Base-by-base conservation (phyloP, 2,888 invertebrate species). In the Harpalus rubripes region DNA sequence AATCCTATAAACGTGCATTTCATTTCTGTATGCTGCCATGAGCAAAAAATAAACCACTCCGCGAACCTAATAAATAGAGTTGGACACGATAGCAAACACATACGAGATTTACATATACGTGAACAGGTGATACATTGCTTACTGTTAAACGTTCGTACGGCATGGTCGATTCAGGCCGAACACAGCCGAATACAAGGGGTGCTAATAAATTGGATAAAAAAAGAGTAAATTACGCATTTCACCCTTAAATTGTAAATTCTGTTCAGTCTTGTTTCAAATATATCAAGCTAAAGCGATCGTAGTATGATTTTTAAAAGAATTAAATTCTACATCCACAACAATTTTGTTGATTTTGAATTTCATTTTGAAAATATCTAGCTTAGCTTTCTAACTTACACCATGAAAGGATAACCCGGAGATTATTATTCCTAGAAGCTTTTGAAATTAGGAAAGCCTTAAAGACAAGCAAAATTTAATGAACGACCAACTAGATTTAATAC, bases 41-140 rank as follows among this genome's bases (percentile, higher is more conserved):
- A 65, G 65, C 63, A 84, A 84, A 84, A 84, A 76, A 78, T 84
- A 78, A 78, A 84, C 63, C 44, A 65, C 84, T 84, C 78, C 52
- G 84, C 58, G 44, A 18, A 78, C 78, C 78, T 78, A 84, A 84
- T 84, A 84, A 76, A 76, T 84, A 84, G 83, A 83, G 83, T 83
- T 61, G 68, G 56, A 84, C 84, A 84, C 61, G 84, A 44, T 72
- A 78, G 84, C 63, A 56, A 84, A 84, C 61, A 84, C 76, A 84
- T 84, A 84, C 61, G 63, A 63, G 84, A 84, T 84, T 76, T 84
- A 65, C 76, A 84, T 76, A 78, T 63, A 76, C 78, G 84, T 52
- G 56, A 61, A 78, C 78, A 78, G 52, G 84, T 59, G 63, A 84
- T 84, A 78, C 61, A 78, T 78, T 78, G 65, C 76, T 78, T 63